Evolutionary conservation across 1,140 invertebrate species (phyloP), one percentile per base, ranked within the genome.

Genomic region (Drosophila busckii): DNA sequence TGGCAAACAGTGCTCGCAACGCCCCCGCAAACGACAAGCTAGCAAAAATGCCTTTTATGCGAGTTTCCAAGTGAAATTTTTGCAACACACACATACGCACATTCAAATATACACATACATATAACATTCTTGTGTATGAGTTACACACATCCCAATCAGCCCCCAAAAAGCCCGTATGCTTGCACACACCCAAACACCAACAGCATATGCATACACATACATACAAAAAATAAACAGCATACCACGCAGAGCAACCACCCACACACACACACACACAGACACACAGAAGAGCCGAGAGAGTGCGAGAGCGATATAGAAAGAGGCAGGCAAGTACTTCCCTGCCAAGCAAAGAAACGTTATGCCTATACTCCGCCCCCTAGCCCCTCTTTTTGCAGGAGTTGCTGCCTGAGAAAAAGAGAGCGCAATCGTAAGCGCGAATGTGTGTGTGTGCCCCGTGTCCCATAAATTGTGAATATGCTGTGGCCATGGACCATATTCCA

Each of bases 401-500:
- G 25, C 63, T 61, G 40, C 41, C 50, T 41, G 50, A 60, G 73
- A 63, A 68, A 68, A 71, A 71, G 73, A 82, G 73, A 68, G 29
- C 31, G 44, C 48, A 59, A 60, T 40, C 23, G 50, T 49, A 44
- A 32, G 34, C 59, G 28, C 59, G 23, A 15, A 35, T 44, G 37
- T 48, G 16, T 48, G 16, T 50, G 49, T 80, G 73, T 75, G 76
- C 59, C 75, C 68, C 45, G 71, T 78, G 73, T 82, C 73, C 75
- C 76, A 80, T 80, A 75, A 80, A 80, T 75, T 80, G 37, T 69
- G 60, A 82, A 56, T 82, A 69, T 82, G 46, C 60, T 63, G 55
- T 80, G 75, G 75, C 75, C 75, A 80, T 80, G 75, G 75, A 80
- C 75, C 76, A 82, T 80, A 82, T 80, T 80, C 61, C 76, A 75